Conservation (phyloP, 2,797 vertebrate genomes). For the Sebastiscus albofasciatus region DNA sequence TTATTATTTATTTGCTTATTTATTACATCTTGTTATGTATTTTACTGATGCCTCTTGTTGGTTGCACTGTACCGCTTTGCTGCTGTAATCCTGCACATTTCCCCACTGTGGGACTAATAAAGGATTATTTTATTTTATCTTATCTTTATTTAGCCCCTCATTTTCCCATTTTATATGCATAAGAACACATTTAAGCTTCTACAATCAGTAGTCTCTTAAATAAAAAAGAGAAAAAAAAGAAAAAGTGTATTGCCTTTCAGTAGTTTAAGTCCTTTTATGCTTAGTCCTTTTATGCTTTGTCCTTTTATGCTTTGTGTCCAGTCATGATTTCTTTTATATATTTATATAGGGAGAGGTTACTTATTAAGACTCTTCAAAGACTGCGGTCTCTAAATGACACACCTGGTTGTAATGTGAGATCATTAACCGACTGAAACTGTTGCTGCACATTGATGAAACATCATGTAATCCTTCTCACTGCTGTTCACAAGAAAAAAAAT, state of each 20-base stretch:
- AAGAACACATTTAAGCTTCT: neutral
- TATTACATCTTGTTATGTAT: no score
- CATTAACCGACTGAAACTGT: neutral
- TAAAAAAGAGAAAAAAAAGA: no score
- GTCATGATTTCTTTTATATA: neutral
- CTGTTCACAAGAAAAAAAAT: neutral
- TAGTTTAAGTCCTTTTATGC: neutral
- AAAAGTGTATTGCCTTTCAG: neutral
- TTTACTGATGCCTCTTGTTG: no score
- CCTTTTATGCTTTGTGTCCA: no score
- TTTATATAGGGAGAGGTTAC: neutral
- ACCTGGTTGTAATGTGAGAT: constrained; percentile 51
- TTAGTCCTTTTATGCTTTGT: no score
- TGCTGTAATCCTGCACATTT: no score
- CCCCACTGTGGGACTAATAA: no score
- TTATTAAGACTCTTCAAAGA: constrained; percentile 3
- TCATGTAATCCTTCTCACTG: neutral
- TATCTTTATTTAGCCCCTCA: neutral
- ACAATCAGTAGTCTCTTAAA: neutral
- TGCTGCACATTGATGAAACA: neutral
- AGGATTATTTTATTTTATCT: no score
- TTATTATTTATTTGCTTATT: no score
- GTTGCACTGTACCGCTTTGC: no score
- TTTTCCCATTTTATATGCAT: neutral
- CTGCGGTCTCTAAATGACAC: neutral